Conservation (phyloP, 37 sponge, comb jelly and placozoan species). For the Oscarella lobularis region DNA sequence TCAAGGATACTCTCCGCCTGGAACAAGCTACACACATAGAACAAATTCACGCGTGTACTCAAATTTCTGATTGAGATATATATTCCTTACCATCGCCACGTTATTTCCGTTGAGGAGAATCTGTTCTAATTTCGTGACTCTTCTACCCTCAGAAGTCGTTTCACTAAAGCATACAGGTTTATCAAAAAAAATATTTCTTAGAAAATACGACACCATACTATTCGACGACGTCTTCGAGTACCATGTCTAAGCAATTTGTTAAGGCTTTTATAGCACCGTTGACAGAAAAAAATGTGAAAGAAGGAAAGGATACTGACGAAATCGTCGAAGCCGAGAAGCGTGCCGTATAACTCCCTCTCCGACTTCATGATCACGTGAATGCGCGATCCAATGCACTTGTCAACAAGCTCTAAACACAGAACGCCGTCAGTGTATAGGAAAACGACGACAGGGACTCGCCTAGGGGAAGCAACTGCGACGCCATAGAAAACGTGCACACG, state of each 20-base stretch:
- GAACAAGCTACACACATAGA: conserved; percentile 62
- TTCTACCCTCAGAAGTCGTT: conserved; percentile 83
- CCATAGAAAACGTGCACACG: too few species aligned
- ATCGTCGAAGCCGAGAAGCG: conserved; percentile 95
- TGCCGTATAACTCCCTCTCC: conserved; percentile 92
- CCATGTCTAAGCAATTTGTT: conserved; percentile 19
- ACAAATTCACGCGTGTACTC: too few species aligned
- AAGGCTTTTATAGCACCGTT: too few species aligned
- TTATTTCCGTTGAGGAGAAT: conserved; percentile 93
- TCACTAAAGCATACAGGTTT: conserved; percentile 34
- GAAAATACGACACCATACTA: conserved; percentile 33
- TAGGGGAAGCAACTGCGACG: background rate
- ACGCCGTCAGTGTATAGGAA: background rate
- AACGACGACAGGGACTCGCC: background rate
- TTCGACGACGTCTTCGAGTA: conserved; percentile 37
- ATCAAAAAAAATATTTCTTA: background rate
- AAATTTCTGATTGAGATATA: too few species aligned
- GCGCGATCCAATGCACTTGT: conserved; percentile 93
- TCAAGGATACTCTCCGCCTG: conserved; percentile 89
- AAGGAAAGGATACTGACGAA: conserved; percentile 84
- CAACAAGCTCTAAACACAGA: conserved; percentile 71
- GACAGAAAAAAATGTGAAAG: too few species aligned
- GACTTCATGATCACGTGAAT: conserved; percentile 94
- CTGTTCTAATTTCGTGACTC: conserved; percentile 92
- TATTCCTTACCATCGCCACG: conserved; percentile 51